A percentile compares a stretch with the other conserved stretches of the same genome.
Evolutionary conservation across 1,140 invertebrate genomes (phyloP).

Genomic region (Lineus longissimus): DNA sequence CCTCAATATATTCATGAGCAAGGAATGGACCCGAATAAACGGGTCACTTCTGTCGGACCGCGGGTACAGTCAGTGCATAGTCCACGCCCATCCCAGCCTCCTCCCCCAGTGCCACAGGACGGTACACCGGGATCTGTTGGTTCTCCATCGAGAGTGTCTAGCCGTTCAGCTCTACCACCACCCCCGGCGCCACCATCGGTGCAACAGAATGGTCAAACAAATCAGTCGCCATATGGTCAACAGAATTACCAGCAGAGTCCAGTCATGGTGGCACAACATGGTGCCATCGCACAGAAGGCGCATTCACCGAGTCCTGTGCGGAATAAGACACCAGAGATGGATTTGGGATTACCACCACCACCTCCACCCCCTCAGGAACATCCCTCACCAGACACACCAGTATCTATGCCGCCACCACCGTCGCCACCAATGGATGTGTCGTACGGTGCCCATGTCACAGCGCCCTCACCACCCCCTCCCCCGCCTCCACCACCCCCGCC

Average conservation of each 20-base stretch:
- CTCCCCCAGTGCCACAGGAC: slow-evolving; percentile 57
- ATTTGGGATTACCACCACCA: slow-evolving; percentile 65
- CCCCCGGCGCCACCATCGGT: slow-evolving; percentile 75
- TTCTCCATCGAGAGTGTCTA: slow-evolving; percentile 46
- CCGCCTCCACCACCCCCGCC: slow-evolving; percentile 37
- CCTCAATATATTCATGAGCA: slow-evolving; percentile 14
- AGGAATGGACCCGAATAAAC: background rate
- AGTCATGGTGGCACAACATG: slow-evolving; percentile 13
- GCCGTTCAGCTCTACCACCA: slow-evolving; percentile 75
- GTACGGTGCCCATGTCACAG: slow-evolving; percentile 42
- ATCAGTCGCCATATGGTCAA: slow-evolving; percentile 48
- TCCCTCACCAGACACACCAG: slow-evolving; percentile 29
- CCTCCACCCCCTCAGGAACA: slow-evolving; percentile 38
- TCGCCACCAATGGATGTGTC: slow-evolving; percentile 52
- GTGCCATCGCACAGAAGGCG: slow-evolving; percentile 3
- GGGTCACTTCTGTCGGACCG: background rate
- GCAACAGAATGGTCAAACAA: slow-evolving; percentile 11
- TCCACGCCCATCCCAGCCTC: slow-evolving; percentile 49
- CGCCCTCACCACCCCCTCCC: slow-evolving; percentile 33
- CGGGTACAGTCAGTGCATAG: slow-evolving; percentile 8
- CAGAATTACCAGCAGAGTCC: slow-evolving; percentile 18
- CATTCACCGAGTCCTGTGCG: slow-evolving; percentile 16
- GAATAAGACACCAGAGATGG: slow-evolving; percentile 28
- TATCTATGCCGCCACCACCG: slow-evolving; percentile 48
- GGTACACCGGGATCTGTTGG: slow-evolving; percentile 64